These are phyloP conservation scores for Passerina amoena DNA, from an alignment of 2,113 vertebrate genomes.

Conservation along the genomic window DNA sequence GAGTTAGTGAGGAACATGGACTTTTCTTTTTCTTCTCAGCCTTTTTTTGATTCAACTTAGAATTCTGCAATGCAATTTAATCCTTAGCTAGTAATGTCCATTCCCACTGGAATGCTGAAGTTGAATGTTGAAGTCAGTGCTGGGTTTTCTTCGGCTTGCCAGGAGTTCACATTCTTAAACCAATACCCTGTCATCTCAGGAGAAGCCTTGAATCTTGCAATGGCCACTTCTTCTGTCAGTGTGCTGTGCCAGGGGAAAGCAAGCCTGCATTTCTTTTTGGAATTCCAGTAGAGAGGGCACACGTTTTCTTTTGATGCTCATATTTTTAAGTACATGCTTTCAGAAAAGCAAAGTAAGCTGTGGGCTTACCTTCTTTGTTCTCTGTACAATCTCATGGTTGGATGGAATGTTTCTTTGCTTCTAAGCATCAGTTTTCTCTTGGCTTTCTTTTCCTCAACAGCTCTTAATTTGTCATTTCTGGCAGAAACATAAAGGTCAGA, in stretches of 20 bases:
- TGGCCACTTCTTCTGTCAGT: not conserved
- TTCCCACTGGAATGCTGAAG: not conserved
- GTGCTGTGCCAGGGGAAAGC: not conserved
- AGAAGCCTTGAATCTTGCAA: not conserved
- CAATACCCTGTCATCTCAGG: not conserved
- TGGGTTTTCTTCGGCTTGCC: not conserved
- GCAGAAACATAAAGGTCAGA: not conserved
- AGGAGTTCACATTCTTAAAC: not conserved
- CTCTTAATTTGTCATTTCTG: not conserved
- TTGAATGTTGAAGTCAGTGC: not conserved
- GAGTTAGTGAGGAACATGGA: not conserved
- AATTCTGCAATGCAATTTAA: not conserved
- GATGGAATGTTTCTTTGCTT: not conserved
- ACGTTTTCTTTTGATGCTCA: rapidly evolving
- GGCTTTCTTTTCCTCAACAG: not conserved
- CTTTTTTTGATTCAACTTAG: not conserved
- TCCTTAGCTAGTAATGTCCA: not conserved
- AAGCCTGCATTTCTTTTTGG: not conserved
- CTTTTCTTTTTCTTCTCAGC: not conserved
- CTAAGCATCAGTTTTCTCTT: not conserved
- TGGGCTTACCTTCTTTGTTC: not conserved
- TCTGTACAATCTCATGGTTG: not conserved
- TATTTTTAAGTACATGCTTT: not conserved
- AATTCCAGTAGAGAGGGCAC: not conserved
- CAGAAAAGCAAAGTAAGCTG: not conserved